Conservation (phyloP, 2,113 vertebrate species). For the Limanda limanda region DNA sequence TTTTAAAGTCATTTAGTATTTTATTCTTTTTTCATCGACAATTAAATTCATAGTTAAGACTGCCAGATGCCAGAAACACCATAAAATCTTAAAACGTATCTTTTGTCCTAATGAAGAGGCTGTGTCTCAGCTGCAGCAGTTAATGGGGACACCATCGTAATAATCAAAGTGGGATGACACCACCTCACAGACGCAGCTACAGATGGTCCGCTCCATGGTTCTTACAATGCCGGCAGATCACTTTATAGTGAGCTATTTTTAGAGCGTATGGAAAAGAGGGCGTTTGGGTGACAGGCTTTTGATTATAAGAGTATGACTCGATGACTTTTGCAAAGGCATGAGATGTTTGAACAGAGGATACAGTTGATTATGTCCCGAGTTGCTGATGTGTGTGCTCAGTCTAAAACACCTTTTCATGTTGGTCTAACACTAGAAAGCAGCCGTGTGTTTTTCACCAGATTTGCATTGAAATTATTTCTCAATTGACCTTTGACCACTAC, state of each 20-base stretch:
- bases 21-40: not conserved
- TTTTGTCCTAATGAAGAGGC: constrained; percentile 34
- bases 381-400: not conserved
- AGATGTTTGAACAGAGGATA: constrained; percentile 36
- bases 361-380: constrained; percentile 14
- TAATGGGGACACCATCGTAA: constrained; percentile 52
- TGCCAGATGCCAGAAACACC: constrained; percentile 38
- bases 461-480: not conserved
- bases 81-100: not conserved
- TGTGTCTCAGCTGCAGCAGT: constrained; percentile 48
- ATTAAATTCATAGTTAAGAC: constrained; percentile 9
- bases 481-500: too few relatives aligned
- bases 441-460: not conserved
- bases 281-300: constrained; percentile 45
- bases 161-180: constrained; percentile 64
- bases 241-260: constrained; percentile 60
- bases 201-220: constrained; percentile 54
- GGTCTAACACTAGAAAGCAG: not conserved
- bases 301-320: constrained; percentile 47
- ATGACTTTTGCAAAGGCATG: constrained; percentile 34
- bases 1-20: constrained; percentile 16
- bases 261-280: constrained; percentile 39
- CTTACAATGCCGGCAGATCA: constrained; percentile 48
- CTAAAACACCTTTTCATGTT: constrained; percentile 10
- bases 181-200: constrained; percentile 49